Evolutionary conservation across 2,888 invertebrate species (phyloP).

Genomic region (Drosophila greeni): DNA sequence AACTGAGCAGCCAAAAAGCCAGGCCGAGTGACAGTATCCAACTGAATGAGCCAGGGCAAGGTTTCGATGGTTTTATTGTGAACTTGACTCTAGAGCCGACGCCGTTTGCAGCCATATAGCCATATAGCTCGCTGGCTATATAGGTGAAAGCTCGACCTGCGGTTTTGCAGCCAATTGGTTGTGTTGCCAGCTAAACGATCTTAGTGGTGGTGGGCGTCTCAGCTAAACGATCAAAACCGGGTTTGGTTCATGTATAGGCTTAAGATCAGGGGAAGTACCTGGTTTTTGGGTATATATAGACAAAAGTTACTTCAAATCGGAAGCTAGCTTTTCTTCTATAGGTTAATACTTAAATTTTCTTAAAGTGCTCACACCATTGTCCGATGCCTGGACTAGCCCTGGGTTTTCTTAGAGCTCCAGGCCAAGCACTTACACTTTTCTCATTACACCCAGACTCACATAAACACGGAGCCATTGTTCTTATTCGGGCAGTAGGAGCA

Average conservation of each 20-base stretch:
- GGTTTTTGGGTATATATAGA: background rate
- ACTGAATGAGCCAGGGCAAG: conserved; percentile 61
- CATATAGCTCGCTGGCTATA: conserved; percentile 14
- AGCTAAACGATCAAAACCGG: background rate
- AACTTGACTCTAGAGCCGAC: conserved; percentile 56
- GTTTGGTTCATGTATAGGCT: background rate
- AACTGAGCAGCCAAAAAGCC: conserved; percentile 23
- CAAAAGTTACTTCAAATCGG: background rate
- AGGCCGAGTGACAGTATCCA: conserved; percentile 52
- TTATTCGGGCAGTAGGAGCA: conserved; percentile 13
- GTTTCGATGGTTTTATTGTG: conserved; percentile 62
- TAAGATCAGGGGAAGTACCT: background rate
- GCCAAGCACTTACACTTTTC: conserved; percentile 64
- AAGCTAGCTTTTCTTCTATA: background rate
- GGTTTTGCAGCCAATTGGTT: background rate
- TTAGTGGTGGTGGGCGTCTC: background rate
- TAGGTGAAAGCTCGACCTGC: conserved; percentile 26
- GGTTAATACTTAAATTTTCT: background rate
- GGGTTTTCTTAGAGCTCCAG: conserved; percentile 16
- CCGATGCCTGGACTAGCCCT: background rate
- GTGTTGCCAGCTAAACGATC: background rate
- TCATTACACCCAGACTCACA: conserved; percentile 46
- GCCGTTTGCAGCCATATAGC: conserved; percentile 20
- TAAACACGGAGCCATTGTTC: conserved; percentile 39
- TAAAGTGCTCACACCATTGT: background rate